A percentile compares a stretch with the other conserved stretches of the same genome.
These are phyloP conservation scores for Anguilla obscura DNA, from an alignment of 2,797 vertebrate species.

Conservation along the genomic window DNA sequence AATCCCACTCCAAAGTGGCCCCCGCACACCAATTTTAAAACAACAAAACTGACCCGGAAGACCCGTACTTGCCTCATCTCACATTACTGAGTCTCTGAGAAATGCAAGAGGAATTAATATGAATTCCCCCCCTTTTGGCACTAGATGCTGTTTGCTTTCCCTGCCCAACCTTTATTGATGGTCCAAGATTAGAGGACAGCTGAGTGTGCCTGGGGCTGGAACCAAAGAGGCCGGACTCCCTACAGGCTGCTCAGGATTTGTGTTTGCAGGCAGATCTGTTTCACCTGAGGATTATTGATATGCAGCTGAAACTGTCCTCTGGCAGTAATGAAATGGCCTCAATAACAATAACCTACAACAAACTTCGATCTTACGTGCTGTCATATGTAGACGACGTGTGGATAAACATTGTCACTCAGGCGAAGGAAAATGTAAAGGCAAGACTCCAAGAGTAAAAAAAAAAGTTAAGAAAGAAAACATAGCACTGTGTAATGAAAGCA, in stretches of 20 bases:
- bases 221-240: background rate
- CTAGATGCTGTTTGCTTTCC: background rate
- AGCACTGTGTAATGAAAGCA: background rate
- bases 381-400: background rate
- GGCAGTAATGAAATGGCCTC: background rate
- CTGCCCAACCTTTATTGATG: background rate
- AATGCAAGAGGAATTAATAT: slow-evolving; percentile 33
- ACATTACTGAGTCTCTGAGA: slow-evolving; percentile 25
- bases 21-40: slow-evolving; percentile 12
- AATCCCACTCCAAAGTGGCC: background rate
- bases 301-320: background rate
- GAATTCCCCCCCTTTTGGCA: slow-evolving; percentile 18
- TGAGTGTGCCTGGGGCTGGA: background rate
- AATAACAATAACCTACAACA: background rate
- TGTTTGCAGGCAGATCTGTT: background rate
- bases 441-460: background rate
- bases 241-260: no score
- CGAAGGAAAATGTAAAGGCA: background rate
- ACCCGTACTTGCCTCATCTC: slow-evolving; percentile 27
- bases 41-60: slow-evolving; percentile 20
- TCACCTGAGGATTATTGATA: background rate
- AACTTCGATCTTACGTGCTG: background rate
- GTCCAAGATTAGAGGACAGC: slow-evolving; percentile 18
- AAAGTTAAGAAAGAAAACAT: background rate
- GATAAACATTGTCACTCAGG: background rate